Base-by-base conservation (phyloP, 92 coral and sea anemone genomes). In the Zoanthus gigantus region DNA sequence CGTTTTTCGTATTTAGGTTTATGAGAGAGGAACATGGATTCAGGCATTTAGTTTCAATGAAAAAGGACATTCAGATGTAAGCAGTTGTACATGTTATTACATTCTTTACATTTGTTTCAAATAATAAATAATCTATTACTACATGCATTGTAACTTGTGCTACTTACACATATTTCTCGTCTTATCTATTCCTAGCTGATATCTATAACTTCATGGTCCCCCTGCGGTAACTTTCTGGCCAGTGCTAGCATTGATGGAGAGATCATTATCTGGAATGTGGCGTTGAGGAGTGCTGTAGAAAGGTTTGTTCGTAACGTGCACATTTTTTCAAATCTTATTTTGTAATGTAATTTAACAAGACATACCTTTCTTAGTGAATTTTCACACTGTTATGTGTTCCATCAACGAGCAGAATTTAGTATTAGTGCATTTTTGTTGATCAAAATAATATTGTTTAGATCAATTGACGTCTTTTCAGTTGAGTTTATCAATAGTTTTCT, bases 161-260 rank as follows among this genome's bases (percentile, higher is more conserved):
- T 3, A 23, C 23, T n/a, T 17, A 9, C 28, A 17, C 6, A 63
- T 18, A 5, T 63, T 18, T 17, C n/a, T 69, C 2, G 12, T 46
- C 16, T 79, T 28, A 46, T 9, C 12, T 12, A 44, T 63, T 45
- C 76, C 6, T 85, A 96, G 98, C 60, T 90, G 61, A 91, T 96
- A 12, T 96, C 98, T 13, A 73, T 96, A 56, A 95, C 90, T 15
- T 79, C 92, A 72, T 97, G 99, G 99, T 97, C 99, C 29, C 98
- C 99, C 81, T 97, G 98, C 92, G 99, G 99, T 47, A 91, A 84
- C 12, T 97, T 90, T 73, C 85, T 97, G n/a, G 98, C 98, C 45
- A 81, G 94, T 32, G 93, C 98, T 18, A 94, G 97, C 66, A 77
- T 95, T 73, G 88, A 90, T 94, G 99, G 99, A 72, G 95, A 95